Conservation (phyloP, 2,888 invertebrate species). For the Acleris sparsana region DNA sequence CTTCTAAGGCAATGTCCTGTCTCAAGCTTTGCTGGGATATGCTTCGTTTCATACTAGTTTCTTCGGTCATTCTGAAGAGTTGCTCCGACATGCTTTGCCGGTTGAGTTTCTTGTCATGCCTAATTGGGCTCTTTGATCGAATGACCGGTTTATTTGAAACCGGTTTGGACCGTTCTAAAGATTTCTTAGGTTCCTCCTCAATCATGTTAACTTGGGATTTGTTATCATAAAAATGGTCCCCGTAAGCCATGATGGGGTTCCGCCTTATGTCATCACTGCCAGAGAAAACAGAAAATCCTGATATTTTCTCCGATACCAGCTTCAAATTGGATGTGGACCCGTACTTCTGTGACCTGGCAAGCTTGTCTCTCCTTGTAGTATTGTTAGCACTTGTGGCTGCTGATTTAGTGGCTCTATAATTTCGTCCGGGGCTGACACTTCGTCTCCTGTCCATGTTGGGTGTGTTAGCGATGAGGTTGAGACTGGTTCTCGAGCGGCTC, state of each 20-base stretch:
- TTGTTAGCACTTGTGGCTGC: conserved; percentile 57
- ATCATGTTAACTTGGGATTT: conserved; percentile 41
- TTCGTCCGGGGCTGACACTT: conserved; percentile 60
- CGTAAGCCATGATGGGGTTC: conserved; percentile 76
- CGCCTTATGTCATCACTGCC: conserved; percentile 55
- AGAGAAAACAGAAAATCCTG: conserved; percentile 72
- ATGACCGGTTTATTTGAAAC: conserved; percentile 45
- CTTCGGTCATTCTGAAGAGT: conserved; percentile 49
- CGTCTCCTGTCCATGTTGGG: conserved; percentile 63
- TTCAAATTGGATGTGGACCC: conserved; percentile 73
- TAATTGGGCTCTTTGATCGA: conserved; percentile 24
- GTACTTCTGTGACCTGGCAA: conserved; percentile 62
- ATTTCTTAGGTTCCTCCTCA: conserved; percentile 51
- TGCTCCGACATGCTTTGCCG: conserved; percentile 69
- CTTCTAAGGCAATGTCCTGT: conserved; percentile 70
- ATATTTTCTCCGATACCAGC: conserved; percentile 72
- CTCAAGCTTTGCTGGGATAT: conserved; percentile 72
- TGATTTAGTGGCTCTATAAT: conserved; percentile 54
- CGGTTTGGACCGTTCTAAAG: conserved; percentile 48
- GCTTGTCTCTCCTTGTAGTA: conserved; percentile 61
- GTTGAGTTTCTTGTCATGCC: conserved; percentile 50
- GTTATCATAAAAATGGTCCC: conserved; percentile 42
- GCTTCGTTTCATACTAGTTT: conserved; percentile 57
- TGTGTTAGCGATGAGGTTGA: conserved; percentile 67
- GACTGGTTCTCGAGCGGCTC: conserved; percentile 82